These are phyloP conservation scores for Trichopoda pennipes DNA, from an alignment of 2,888 invertebrate species.

Conservation along the genomic window DNA sequence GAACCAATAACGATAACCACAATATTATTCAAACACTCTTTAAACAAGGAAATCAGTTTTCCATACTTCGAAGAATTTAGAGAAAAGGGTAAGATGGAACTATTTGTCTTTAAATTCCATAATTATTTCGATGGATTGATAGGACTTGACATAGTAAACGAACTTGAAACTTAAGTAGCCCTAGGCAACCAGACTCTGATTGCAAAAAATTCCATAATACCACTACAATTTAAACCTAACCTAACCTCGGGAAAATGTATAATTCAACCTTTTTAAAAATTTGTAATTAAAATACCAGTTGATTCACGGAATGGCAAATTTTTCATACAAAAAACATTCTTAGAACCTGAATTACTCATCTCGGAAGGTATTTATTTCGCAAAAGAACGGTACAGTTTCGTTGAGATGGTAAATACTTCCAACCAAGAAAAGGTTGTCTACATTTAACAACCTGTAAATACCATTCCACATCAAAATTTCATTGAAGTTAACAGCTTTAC, in stretches of 20 bases:
- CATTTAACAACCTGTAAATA: slow-evolving; percentile 61
- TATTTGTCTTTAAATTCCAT: too few species aligned
- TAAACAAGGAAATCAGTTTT: too few species aligned
- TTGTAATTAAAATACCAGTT: slow-evolving; percentile 42
- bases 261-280: slow-evolving; percentile 39
- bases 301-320: slow-evolving; percentile 40
- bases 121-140: slow-evolving; percentile 63
- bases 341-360: slow-evolving; percentile 43
- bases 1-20: too few species aligned
- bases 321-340: slow-evolving; percentile 32
- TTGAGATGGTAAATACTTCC: slow-evolving; percentile 48
- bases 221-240: slow-evolving; percentile 52
- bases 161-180: neutral
- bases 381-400: slow-evolving; percentile 44
- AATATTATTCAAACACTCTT: too few species aligned
- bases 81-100: too few species aligned
- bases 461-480: slow-evolving; percentile 25
- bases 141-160: slow-evolving; percentile 57
- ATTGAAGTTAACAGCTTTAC: slow-evolving; percentile 53
- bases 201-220: slow-evolving; percentile 51
- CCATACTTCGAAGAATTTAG: too few species aligned
- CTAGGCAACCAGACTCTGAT: slow-evolving; percentile 21
- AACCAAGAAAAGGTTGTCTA: slow-evolving; percentile 32
- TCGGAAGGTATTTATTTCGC: slow-evolving; percentile 57
- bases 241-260: slow-evolving; percentile 41